phyloP scores from a whole-genome alignment of 2,113 vertebrate species.

The Eclectus roratus region DNA sequence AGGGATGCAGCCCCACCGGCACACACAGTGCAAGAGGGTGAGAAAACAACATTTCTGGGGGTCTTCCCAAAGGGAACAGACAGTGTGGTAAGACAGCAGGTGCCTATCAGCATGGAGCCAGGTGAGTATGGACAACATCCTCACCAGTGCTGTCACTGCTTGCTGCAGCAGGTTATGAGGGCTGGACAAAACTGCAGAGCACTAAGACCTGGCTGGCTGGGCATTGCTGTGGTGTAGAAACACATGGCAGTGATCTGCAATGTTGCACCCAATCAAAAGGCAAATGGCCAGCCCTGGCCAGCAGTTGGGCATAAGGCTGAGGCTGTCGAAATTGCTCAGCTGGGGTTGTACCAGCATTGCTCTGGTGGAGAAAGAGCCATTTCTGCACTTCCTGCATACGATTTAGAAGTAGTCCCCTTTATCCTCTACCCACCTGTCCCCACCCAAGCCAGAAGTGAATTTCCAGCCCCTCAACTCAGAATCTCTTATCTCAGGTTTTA shows the following conservation, averaged over 20 bases:
- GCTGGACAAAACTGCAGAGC: background rate
- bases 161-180: background rate
- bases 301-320: background rate
- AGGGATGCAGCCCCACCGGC: background rate
- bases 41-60: background rate
- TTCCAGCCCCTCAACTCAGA: accelerated
- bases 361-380: background rate
- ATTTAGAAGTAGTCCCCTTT: background rate
- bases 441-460: background rate
- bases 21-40: background rate
- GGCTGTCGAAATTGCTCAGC: background rate
- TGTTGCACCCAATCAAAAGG: background rate
- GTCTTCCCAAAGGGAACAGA: background rate
- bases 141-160: background rate
- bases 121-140: background rate
- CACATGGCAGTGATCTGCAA: background rate
- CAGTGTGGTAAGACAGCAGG: background rate
- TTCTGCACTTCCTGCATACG: background rate
- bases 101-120: background rate
- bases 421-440: background rate
- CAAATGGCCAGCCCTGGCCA: background rate
- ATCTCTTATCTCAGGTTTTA: background rate
- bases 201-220: background rate
- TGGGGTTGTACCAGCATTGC: background rate
- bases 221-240: background rate